Evolutionary conservation across 2,888 invertebrate genomes (phyloP), one percentile per base, ranked within the genome.

Genomic region (Ditula angustiorana): DNA sequence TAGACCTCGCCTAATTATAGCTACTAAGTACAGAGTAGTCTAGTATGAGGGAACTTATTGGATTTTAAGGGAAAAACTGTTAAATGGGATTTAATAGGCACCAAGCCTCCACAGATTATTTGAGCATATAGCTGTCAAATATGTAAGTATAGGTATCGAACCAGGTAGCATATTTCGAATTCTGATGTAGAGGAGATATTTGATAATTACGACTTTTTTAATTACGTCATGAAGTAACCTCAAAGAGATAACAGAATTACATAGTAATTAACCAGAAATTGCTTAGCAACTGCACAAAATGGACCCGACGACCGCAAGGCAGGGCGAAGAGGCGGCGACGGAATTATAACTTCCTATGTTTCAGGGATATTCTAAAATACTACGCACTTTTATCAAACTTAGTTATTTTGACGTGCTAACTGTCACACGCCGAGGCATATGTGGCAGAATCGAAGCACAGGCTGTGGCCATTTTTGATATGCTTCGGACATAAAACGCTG

Each of bases 371-470:
- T 69, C 68, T 72, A 73, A 80, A 73, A 77, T 85, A 79, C 81
- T 83, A 85, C 85, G 87, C 86, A 88, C 85, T 86, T 83, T 74
- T 72, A 74, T 67, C 74, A 74, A 75, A 86, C 81, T 77, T 78
- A 73, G 70, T 78, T 79, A 81, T 81, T 88, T 90, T 90, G 89
- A 90, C 88, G 83, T 86, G 83, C 86, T 82, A 87, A 79, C 88
- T 90, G 91, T 90, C 91, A 91, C 81, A 84, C 82, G 72, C 81
- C 80, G 79, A 86, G 86, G 89, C 88, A 75, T 92, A 92, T 92
- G 92, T 92, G 92, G 92, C 92, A 92, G 80, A 81, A 77, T 69
- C 76, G 77, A 81, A 80, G 79, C 79, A 79, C 79, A 81, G 84
- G 77, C 84, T 88, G 87, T 87, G 80, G 88, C 89, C 90, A 90